A percentile compares a stretch with the other conserved stretches of the same genome.
phyloP scores from a whole-genome alignment of 35 echinoderm and acorn worm species.

The Patiria miniata region DNA sequence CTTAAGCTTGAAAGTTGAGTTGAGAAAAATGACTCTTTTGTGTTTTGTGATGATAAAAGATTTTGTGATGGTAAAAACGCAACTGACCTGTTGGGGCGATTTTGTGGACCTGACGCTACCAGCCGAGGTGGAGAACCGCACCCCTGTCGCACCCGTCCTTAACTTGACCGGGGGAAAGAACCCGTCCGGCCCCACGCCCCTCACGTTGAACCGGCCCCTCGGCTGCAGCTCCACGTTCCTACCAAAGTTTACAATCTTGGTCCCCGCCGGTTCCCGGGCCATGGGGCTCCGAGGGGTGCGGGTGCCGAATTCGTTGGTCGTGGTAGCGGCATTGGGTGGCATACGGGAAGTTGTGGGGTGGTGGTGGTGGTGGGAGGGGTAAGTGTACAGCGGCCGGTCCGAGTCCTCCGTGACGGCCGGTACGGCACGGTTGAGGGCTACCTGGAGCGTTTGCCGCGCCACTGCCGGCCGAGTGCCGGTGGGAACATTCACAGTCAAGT shows the following conservation, averaged over 20 bases:
- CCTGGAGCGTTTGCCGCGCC: slow-evolving; percentile 22
- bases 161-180: slow-evolving; percentile 24
- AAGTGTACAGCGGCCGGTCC: slow-evolving; percentile 20
- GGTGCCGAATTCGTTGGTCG: slow-evolving; percentile 19
- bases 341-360: too few species aligned
- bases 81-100: neutral
- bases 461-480: slow-evolving; percentile 10
- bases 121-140: neutral
- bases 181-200: neutral
- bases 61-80: too few species aligned
- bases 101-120: neutral
- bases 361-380: neutral
- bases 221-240: slow-evolving; percentile 28
- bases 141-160: neutral
- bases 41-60: too few species aligned
- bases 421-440: slow-evolving; percentile 33
- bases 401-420: slow-evolving; percentile 12
- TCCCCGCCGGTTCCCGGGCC: neutral
- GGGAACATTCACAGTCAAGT: slow-evolving; percentile 16
- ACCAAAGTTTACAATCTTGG: slow-evolving; percentile 20
- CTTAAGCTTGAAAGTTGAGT: too few species aligned
- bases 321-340: neutral
- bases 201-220: slow-evolving; percentile 15
- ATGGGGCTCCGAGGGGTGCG: neutral
- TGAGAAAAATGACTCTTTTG: too few species aligned